phyloP scores from a whole-genome alignment of 2,888 invertebrate genomes.

The Ctena decussata region DNA sequence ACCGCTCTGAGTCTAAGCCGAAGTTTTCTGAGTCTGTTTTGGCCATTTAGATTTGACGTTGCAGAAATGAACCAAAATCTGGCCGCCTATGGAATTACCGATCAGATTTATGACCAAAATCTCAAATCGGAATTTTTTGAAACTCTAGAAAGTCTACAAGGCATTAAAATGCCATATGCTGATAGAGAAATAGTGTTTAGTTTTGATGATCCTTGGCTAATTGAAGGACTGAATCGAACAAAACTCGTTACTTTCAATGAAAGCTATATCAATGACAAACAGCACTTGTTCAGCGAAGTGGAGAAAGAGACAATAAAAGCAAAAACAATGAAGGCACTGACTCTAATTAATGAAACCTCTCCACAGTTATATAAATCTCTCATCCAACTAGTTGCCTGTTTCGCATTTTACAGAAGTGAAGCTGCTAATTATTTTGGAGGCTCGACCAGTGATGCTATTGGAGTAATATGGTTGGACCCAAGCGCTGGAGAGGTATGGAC shows the following conservation, averaged over 20 bases:
- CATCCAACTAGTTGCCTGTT: background rate
- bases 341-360: background rate
- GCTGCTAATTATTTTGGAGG: background rate
- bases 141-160: background rate
- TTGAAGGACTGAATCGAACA: background rate
- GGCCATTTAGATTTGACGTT: background rate
- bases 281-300: background rate
- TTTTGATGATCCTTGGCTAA: background rate
- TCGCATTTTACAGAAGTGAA: background rate
- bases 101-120: background rate
- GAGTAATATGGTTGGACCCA: background rate
- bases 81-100: background rate
- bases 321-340: background rate
- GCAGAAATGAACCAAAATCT: background rate
- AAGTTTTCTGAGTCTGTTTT: background rate
- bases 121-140: background rate
- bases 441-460: background rate
- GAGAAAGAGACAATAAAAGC: background rate
- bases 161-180: background rate
- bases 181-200: background rate
- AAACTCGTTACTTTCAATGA: background rate
- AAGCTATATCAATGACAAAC: background rate
- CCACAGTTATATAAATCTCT: background rate
- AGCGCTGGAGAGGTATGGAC: slow-evolving; percentile 2
- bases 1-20: no score